Base-by-base conservation (phyloP, 2,113 vertebrate genomes). In the Reinhardtius hippoglossoides region DNA sequence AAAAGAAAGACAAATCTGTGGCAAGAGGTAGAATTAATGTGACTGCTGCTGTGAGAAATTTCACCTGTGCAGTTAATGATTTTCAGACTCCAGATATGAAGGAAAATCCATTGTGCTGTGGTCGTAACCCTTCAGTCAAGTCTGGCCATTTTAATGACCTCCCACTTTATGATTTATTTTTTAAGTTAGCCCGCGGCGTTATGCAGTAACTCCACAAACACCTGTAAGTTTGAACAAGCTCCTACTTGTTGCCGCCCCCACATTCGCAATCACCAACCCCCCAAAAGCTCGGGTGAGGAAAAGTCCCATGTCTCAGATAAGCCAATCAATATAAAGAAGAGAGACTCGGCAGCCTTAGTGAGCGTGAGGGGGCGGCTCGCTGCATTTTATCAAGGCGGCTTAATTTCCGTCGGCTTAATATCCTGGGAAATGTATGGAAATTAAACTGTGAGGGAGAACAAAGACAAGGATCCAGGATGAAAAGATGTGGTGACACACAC, bases 361-460 rank as follows among this genome's bases (percentile, higher is more conserved):
- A 84, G 84, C 46, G 66, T 57, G 78, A 87, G 88, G 82, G 88
- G 91, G 87, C 74, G 76, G 72, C 81, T 82, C 23, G 72, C 86
- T 78, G 85, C 59, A 37, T 86, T 92, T 89, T 89, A 91, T 91
- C 90, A 84, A 84, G 87, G 86, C 88, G 15, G 88, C 88, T 92
- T 92, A 79, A 92, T 92, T 92, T 92, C 89, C 71, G 72, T 85
- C 87, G 44, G 83, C 78, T 88, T 91, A 86, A 88, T 89, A 90
- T 91, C 90, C 84, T 84, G 87, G 82, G 85, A 88, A 92, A 91
- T 83, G 87, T 88, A 92, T 89, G 90, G 88, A 89, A 92, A 93
- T 90, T 92, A 81, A 90, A 89, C 80, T 79, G 86, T 31, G 58
- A 81, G 76, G 74, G 62, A 89, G 89, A 88, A 92, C 91, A 91